phyloP scores from a whole-genome alignment of 2,113 vertebrate genomes.

The Nibea albiflora region DNA sequence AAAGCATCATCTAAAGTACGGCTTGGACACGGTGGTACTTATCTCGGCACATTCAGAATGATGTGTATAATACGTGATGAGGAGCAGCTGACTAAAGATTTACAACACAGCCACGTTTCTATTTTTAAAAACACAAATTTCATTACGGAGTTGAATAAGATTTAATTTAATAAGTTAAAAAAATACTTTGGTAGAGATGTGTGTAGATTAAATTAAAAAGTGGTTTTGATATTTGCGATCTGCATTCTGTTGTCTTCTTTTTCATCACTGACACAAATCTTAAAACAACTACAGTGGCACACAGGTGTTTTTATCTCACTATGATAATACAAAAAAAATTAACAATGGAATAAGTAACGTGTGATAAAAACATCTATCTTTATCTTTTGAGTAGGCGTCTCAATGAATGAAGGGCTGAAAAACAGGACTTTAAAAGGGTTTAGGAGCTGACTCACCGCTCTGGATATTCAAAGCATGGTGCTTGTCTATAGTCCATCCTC shows the following conservation, averaged over 20 bases:
- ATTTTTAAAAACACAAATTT: background rate
- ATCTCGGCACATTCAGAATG: background rate
- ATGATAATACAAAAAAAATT: background rate
- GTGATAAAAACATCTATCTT: background rate
- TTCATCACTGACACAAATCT: background rate
- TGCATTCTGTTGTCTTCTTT: background rate
- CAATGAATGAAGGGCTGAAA: background rate
- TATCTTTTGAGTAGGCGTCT: background rate
- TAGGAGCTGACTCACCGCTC: conserved; percentile 87
- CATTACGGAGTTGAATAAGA: background rate
- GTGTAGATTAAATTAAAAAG: background rate
- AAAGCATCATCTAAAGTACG: conserved; percentile 25
- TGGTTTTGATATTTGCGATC: background rate
- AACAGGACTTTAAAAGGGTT: background rate
- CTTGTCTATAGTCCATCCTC: conserved; percentile 95
- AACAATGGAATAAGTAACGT: background rate
- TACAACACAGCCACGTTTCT: background rate
- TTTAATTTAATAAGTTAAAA: background rate
- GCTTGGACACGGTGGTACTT: conserved; percentile 11
- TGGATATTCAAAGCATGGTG: conserved; percentile 98
- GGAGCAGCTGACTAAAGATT: background rate
- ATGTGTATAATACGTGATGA: background rate
- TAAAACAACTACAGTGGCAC: background rate
- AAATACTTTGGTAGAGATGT: background rate
- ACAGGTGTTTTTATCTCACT: background rate